Percentiles rank a stretch among this genome's conserved stretches.
Evolutionary conservation across 1,140 invertebrate genomes (phyloP).

Genomic region (Samia ricini): DNA sequence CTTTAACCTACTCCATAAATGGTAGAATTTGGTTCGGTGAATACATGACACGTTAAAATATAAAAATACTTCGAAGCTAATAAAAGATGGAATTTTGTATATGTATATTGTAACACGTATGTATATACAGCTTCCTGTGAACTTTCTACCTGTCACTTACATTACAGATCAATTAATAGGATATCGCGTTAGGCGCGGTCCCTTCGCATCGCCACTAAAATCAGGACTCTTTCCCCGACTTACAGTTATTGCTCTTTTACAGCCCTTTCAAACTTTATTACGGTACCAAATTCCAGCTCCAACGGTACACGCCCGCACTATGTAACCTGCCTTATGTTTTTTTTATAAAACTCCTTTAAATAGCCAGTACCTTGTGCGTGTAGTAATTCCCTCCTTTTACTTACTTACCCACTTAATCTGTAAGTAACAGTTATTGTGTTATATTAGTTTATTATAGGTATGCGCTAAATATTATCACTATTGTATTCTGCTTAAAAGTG

Average conservation of each 20-base stretch:
- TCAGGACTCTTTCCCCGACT: conserved; percentile 58
- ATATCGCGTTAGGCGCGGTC: conserved; percentile 49
- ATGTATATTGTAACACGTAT: not conserved
- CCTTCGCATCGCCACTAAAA: conserved; percentile 60
- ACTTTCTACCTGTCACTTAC: not conserved
- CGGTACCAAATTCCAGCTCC: conserved; percentile 66
- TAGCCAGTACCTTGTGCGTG: conserved; percentile 10
- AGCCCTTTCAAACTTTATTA: conserved; percentile 76
- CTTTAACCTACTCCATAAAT: too few relatives aligned
- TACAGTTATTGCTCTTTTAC: conserved; percentile 75
- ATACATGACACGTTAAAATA: too few relatives aligned
- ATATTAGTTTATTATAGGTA: too few relatives aligned
- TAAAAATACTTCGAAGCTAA: too few relatives aligned
- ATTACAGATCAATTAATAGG: conserved; percentile 70
- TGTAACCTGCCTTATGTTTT: conserved; percentile 43
- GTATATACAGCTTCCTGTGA: not conserved
- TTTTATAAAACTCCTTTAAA: conserved; percentile 46
- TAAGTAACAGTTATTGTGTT: too few relatives aligned
- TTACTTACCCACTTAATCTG: too few relatives aligned
- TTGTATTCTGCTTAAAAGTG: too few relatives aligned
- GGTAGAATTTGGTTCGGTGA: too few relatives aligned
- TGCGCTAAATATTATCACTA: too few relatives aligned
- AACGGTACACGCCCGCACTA: conserved; percentile 14
- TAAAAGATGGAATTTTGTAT: not conserved
- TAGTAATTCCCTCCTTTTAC: not conserved